These are phyloP conservation scores for Alligator mississippiensis DNA, from an alignment of 2,113 vertebrate genomes.

Conservation along the genomic window DNA sequence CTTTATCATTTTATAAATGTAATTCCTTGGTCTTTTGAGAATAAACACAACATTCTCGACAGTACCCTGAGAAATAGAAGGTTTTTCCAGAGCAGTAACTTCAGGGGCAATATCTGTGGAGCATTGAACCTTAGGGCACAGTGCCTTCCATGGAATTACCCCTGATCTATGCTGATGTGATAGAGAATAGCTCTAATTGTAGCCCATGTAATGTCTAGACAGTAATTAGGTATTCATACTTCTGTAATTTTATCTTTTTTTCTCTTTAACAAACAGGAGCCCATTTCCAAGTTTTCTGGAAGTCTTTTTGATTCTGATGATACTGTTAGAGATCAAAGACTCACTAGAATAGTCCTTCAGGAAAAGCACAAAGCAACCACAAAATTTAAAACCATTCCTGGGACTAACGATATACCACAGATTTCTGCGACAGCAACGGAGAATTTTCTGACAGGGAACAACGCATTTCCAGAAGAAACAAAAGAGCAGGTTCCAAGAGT, in stretches of 20 bases:
- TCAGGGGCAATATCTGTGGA: neutral
- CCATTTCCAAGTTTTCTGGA: constrained; percentile 68
- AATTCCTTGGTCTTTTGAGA: too few relatives aligned
- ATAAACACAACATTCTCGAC: too few relatives aligned
- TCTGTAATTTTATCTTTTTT: neutral
- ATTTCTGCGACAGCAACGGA: neutral
- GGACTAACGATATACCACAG: constrained; percentile 42
- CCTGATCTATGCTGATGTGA: neutral
- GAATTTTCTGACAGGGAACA: neutral
- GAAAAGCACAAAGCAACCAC: constrained; percentile 68
- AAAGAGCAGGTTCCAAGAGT: neutral
- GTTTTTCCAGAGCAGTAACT: neutral
- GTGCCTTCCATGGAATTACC: neutral
- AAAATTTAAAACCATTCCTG: constrained; percentile 50
- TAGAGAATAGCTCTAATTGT: neutral
- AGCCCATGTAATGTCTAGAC: rapidly evolving
- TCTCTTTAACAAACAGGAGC: constrained; percentile 65
- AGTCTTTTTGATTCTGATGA: constrained; percentile 60
- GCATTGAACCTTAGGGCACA: neutral
- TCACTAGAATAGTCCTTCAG: constrained; percentile 25
- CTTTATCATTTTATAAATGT: too few relatives aligned
- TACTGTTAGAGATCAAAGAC: constrained; percentile 32
- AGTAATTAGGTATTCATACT: neutral
- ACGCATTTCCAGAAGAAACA: neutral
- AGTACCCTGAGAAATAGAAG: neutral